Evolutionary conservation across 64 coral and sea anemone species (phyloP), one percentile per base, ranked within the genome.

Genomic region (Anthopleura sola): DNA sequence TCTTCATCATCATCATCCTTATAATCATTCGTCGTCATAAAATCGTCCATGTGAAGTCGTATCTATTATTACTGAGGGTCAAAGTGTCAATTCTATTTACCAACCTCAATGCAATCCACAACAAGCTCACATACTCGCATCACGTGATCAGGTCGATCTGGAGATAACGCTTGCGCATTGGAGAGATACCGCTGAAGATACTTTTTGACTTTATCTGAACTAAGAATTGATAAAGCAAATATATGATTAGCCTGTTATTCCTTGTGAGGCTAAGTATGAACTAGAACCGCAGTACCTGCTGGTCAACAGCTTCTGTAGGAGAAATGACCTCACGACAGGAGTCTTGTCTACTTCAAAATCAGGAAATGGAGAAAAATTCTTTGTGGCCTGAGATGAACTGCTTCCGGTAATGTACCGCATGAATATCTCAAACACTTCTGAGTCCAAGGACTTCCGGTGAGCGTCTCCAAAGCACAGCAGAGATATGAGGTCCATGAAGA

Each of bases 401-500:
- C 71, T 87, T 19, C 75, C 48, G 20, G 82, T 87, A 21, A 95
- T 85, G 50, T 95, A 95, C 11, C 86, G 57, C 85, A 95, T 95
- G 36, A 91, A 90, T 55, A 84, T 87, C 40, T 38, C 20, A 76
- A 95, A 90, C 21, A 90, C 53, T 6, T 95, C 93, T 14, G 79
- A 9, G 13, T 95, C 71, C 49, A 90, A 77, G 19, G 37, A 19
- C 31, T 12, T 37, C 53, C n/a, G 48, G 32, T 53, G 50, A 66
- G 23, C 26, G 20, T 94, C 13, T 14, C 93, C 85, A 88, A 95
- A 95, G 83, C 93, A 95, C 36, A 87, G 87, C 20, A 95, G 51
- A 17, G 93, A 91, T 13, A 95, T 88, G 15, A 95, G 93, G 40
- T 95, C 93, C 93, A 95, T 91, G 74, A 95, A 95, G 40, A 95